These are phyloP conservation scores for Onychomys leucogaster DNA, from an alignment of 2,797 vertebrate species.

Conservation along the genomic window DNA sequence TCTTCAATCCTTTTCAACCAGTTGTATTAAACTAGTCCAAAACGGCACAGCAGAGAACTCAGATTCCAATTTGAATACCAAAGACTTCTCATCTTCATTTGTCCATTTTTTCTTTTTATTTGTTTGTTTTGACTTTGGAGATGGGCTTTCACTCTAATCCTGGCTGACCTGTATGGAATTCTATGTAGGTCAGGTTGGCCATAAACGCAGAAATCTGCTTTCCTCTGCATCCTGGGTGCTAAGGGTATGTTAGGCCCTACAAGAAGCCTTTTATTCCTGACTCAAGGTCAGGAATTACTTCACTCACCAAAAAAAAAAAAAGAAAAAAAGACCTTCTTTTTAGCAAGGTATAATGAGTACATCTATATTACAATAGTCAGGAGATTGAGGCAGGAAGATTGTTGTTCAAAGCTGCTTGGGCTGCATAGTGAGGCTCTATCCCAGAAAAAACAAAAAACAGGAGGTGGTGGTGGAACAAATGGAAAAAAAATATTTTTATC, in stretches of 20 bases:
- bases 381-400: neutral
- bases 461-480: neutral
- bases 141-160: neutral
- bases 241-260: neutral
- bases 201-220: neutral
- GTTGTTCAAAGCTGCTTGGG: neutral
- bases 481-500: conserved; percentile 15
- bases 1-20: neutral
- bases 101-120: neutral
- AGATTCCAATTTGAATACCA: neutral
- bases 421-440: neutral
- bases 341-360: neutral
- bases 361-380: neutral
- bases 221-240: neutral
- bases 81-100: neutral
- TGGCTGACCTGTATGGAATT: neutral
- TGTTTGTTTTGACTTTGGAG: neutral
- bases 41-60: neutral
- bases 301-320: too few relatives aligned
- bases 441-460: too few relatives aligned
- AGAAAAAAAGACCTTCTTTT: conserved; percentile 28
- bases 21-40: neutral
- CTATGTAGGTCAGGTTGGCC: neutral
- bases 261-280: conserved; percentile 33
- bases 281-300: neutral